Conservation (phyloP, 2,888 invertebrate genomes). For the Anaspis maculata region DNA sequence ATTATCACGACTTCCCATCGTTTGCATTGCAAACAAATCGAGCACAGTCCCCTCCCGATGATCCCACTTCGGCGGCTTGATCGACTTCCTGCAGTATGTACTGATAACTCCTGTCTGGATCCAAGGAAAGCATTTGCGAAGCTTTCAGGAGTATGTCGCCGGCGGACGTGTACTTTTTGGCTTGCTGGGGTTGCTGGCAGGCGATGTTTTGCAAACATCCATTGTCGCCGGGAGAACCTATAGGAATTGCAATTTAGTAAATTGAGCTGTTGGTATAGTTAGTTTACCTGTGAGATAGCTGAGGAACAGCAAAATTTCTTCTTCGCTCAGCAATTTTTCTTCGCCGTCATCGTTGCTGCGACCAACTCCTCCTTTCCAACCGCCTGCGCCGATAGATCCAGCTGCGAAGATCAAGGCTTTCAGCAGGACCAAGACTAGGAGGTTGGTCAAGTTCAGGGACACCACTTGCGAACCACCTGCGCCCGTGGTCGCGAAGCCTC, state of each 20-base stretch:
- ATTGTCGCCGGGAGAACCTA: conserved; percentile 53
- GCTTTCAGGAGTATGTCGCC: conserved; percentile 69
- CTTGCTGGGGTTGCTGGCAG: conserved; percentile 65
- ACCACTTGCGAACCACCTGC: conserved; percentile 47
- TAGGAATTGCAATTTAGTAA: conserved; percentile 13
- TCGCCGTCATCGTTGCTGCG: conserved; percentile 50
- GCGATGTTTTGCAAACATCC: conserved; percentile 69
- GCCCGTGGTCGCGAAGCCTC: conserved; percentile 26
- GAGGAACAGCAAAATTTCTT: conserved; percentile 62
- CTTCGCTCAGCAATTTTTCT: conserved; percentile 49
- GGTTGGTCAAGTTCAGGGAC: conserved; percentile 74
- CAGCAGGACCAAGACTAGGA: conserved; percentile 68
- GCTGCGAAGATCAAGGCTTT: conserved; percentile 78
- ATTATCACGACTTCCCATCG: too few relatives aligned
- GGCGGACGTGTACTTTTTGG: conserved; percentile 66
- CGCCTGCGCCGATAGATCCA: conserved; percentile 65
- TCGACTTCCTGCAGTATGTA: conserved; percentile 33
- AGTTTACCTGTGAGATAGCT: conserved; percentile 60
- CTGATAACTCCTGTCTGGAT: conserved; percentile 50
- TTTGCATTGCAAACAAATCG: conserved; percentile 28
- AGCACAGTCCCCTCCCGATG: conserved; percentile 31
- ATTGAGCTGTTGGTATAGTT: conserved; percentile 13
- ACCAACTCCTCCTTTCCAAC: conserved; percentile 53
- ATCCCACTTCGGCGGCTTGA: conserved; percentile 33
- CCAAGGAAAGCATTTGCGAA: conserved; percentile 49